These are phyloP conservation scores for Exocentrus adspersus DNA, from an alignment of 2,888 invertebrate genomes.

Conservation along the genomic window DNA sequence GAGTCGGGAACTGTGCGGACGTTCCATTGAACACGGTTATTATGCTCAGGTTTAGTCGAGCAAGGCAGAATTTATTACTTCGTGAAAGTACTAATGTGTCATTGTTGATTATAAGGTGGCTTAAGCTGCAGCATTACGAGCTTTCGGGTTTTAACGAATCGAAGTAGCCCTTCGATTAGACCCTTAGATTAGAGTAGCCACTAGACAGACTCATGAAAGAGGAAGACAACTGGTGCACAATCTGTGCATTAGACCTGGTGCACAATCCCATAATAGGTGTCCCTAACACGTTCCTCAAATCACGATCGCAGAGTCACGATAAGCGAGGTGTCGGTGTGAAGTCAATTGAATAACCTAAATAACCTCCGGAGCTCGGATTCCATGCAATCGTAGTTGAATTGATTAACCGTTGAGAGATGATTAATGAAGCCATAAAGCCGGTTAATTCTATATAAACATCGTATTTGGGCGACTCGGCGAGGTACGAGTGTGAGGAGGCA, in stretches of 20 bases:
- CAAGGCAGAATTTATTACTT: background rate
- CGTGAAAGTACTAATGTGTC: background rate
- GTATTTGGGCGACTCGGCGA: conserved; percentile 24
- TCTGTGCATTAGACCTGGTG: too few species aligned
- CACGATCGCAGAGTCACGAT: conserved; percentile 18
- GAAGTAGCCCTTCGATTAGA: too few species aligned
- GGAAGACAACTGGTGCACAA: too few species aligned
- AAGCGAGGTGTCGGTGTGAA: conserved; percentile 23
- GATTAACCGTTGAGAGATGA: conserved; percentile 39
- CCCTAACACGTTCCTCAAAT: conserved; percentile 14
- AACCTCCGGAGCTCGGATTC: conserved; percentile 35
- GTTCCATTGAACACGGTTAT: background rate
- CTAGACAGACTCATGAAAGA: too few species aligned
- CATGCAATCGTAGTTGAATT: conserved; percentile 29
- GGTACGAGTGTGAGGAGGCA: conserved; percentile 21
- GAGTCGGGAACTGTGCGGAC: background rate
- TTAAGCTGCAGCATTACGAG: too few species aligned
- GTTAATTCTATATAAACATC: conserved; percentile 45
- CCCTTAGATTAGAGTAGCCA: too few species aligned
- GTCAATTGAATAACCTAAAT: conserved; percentile 36
- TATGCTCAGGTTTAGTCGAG: background rate
- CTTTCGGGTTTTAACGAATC: too few species aligned
- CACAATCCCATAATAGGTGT: conserved; percentile 10
- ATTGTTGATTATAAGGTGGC: background rate
- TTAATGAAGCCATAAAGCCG: conserved; percentile 43